Evolutionary conservation across 2,113 vertebrate species (phyloP).

Genomic region (Dunckerocampus dactyliophorus): DNA sequence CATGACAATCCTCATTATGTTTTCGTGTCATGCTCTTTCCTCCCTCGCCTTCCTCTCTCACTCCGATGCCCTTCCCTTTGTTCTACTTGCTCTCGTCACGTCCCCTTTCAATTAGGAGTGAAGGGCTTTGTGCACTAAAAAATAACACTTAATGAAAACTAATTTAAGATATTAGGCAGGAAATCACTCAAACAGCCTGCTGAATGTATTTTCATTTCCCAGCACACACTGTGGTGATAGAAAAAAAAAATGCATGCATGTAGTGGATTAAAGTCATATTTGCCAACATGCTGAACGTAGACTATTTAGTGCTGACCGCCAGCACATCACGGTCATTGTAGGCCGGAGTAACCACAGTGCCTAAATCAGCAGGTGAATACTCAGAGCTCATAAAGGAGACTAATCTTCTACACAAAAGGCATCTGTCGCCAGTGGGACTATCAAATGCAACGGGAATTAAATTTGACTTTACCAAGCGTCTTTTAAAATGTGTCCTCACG

Average conservation of each 20-base stretch:
- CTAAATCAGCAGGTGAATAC: conserved; percentile 55
- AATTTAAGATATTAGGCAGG: neutral
- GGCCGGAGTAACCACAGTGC: conserved; percentile 31
- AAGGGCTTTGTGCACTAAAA: conserved; percentile 3
- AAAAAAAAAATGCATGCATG: conserved; percentile 18
- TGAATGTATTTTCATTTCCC: conserved; percentile 15
- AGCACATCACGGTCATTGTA: conserved; percentile 25
- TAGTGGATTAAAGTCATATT: conserved; percentile 37
- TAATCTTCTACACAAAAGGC: conserved; percentile 31
- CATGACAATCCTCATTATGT: conserved; percentile 57
- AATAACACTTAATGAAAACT: neutral
- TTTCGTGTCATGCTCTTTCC: conserved; percentile 55
- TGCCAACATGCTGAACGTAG: conserved; percentile 40
- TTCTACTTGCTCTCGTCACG: conserved; percentile 31
- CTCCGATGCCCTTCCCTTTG: conserved; percentile 33
- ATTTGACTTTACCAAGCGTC: conserved; percentile 14
- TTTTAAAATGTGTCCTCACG: conserved; percentile 14
- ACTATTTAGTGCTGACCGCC: conserved; percentile 59
- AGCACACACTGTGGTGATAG: conserved; percentile 6
- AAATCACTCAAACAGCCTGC: conserved; percentile 18
- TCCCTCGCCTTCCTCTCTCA: conserved; percentile 13
- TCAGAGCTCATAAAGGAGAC: conserved; percentile 37
- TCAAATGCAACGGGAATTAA: conserved; percentile 24
- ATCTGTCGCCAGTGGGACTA: conserved; percentile 38
- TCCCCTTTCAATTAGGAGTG: conserved; percentile 12